Evolutionary conservation across 2,888 invertebrate species (phyloP), one percentile per base, ranked within the genome.

Genomic region (Tenthredo notha): DNA sequence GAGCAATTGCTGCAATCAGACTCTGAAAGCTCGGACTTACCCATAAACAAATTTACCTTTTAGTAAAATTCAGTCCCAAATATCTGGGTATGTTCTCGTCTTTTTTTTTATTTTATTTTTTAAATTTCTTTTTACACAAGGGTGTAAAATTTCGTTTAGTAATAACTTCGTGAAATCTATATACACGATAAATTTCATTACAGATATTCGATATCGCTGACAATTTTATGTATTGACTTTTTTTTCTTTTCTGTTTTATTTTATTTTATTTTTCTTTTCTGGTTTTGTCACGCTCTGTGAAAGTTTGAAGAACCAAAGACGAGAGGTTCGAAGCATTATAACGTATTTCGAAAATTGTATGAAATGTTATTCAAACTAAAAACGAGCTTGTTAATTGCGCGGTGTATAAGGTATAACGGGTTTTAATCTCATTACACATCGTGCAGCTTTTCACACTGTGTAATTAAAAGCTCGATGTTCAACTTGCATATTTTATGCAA

Each of bases 1-100:
- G 80, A 80, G 80, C 80, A 40, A 80, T 80, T 80, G 80, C 37
- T 61, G 58, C 80, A 80, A 80, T 61, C 61, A 80, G 80, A 80
- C 15, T 58, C 15, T 50, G 40, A 80, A 77, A 77, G 77, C 40
- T 15, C 18, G 29, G 80, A 61, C 50, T 77, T 77, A 77, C 18
- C 47, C 50, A 54, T 77, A 77, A 77, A 15, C 61, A 40, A 80
- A 80, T 80, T 61, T 61, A 80, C 72, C 40, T 74, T 43, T 0
- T 43, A 74, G 40, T 9, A 3, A 74, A 74, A 74, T 72, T 40
- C 5, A 2, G 21, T 72, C 40, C 43, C 40, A 43, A 40, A 43
- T 72, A 72, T 37, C 21, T 43, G 18, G 12, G 3, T 25, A 75
- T 25, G 33, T 33, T 33, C 10, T 43, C 1, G 4, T 29, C 18